phyloP scores from a whole-genome alignment of 1,140 invertebrate genomes.

The Zaprionus capensis region DNA sequence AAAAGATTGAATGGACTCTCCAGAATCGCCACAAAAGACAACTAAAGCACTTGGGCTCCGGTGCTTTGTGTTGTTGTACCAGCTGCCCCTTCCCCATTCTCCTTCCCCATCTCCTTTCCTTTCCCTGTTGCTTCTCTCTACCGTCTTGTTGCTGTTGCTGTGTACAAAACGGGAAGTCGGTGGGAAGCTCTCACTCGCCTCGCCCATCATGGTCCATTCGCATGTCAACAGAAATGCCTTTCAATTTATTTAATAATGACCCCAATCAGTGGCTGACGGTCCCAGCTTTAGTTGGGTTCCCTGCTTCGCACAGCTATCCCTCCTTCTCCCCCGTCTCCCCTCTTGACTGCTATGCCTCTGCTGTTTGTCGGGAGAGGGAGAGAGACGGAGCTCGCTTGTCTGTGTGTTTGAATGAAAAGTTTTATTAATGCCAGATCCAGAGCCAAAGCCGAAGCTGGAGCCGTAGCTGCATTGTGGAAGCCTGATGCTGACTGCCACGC shows the following conservation, averaged over 20 bases:
- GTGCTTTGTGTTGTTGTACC: conserved; percentile 23
- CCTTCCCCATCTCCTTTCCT: not conserved
- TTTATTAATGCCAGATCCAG: conserved; percentile 42
- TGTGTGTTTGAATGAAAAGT: conserved; percentile 42
- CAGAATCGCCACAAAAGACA: conserved; percentile 57
- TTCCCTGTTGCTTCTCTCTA: not conserved
- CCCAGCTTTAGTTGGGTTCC: conserved; percentile 29
- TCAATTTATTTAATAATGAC: conserved; percentile 60
- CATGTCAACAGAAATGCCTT: conserved; percentile 57
- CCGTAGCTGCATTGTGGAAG: not conserved
- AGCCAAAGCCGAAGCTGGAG: not conserved
- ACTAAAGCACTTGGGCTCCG: conserved; percentile 41
- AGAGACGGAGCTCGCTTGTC: not conserved
- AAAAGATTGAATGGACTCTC: conserved; percentile 68
- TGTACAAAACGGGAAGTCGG: not conserved
- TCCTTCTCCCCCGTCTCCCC: not conserved
- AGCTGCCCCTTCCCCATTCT: not conserved
- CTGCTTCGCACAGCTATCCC: not conserved
- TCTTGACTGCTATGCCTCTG: not conserved
- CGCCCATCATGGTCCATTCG: conserved; percentile 30
- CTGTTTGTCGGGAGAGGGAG: not conserved
- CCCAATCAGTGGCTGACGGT: conserved; percentile 51
- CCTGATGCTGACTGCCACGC: conserved; percentile 19
- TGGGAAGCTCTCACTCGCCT: conserved; percentile 2
- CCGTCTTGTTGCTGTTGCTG: not conserved